Evolutionary conservation across 1,140 invertebrate species (phyloP).

Genomic region (Drosophila baimaii): DNA sequence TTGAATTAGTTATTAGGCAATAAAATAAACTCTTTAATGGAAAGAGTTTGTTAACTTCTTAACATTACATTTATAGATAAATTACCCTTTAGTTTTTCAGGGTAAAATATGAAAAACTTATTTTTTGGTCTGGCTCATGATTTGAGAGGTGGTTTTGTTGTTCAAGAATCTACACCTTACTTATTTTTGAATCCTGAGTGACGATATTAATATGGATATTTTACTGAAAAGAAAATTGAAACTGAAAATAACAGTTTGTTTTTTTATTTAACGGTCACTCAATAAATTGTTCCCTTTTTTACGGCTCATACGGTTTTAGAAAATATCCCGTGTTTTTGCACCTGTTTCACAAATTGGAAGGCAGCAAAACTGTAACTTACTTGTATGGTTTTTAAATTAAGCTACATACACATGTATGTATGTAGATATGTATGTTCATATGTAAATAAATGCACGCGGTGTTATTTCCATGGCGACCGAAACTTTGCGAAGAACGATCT

Average conservation of each 20-base stretch:
- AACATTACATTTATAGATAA: no score
- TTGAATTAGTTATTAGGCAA: no score
- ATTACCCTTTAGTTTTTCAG: background rate
- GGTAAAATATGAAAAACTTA: background rate
- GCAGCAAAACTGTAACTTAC: background rate
- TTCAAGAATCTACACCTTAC: no score
- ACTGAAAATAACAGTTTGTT: background rate
- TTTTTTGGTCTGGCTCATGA: background rate
- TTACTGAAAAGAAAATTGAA: background rate
- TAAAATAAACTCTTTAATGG: no score
- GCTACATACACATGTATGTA: no score
- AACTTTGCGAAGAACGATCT: constrained; percentile 22
- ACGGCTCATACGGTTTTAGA: background rate
- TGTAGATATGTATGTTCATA: no score
- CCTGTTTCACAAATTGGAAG: no score
- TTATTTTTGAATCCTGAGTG: no score
- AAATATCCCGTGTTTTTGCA: background rate
- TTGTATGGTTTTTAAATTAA: background rate
- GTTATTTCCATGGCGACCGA: constrained; percentile 10
- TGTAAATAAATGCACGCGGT: background rate
- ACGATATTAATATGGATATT: background rate
- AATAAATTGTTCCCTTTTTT: no score
- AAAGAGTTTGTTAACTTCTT: no score
- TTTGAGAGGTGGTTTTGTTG: background rate
- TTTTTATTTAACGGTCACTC: no score